A percentile compares a stretch with the other conserved stretches of the same genome.
phyloP scores from a whole-genome alignment of 2,113 vertebrate species.

The Motacilla alba region DNA sequence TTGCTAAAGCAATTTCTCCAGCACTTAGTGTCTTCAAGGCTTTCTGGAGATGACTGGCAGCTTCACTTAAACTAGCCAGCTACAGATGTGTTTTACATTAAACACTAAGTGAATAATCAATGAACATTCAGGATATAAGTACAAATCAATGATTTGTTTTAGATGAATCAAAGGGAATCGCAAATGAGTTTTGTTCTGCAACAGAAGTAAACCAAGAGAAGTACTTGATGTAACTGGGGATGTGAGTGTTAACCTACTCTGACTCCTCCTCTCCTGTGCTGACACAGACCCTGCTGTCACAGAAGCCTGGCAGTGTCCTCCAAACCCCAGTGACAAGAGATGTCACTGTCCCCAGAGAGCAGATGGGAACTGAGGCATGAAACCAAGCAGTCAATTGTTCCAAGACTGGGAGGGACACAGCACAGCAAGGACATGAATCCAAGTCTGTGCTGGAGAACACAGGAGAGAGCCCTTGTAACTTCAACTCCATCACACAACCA shows the following conservation, averaged over 20 bases:
- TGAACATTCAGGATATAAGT: slow-evolving; percentile 25
- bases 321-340: background rate
- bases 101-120: slow-evolving; percentile 57
- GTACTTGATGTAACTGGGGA: background rate
- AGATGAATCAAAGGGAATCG: slow-evolving; percentile 27
- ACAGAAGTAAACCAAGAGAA: background rate
- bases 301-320: background rate
- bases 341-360: background rate
- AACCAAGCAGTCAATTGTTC: background rate
- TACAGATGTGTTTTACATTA: slow-evolving; percentile 2
- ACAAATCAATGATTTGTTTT: slow-evolving; percentile 52
- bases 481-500: background rate
- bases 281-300: background rate
- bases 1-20: background rate
- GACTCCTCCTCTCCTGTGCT: background rate
- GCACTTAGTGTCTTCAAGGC: background rate
- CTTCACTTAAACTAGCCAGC: slow-evolving; percentile 25
- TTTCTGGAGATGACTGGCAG: slow-evolving; percentile 15
- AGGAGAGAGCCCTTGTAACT: background rate
- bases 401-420: background rate
- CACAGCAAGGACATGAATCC: background rate
- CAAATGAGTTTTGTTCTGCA: slow-evolving; percentile 5
- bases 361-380: background rate
- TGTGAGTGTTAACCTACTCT: background rate
- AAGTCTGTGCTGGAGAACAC: background rate